These are phyloP conservation scores for Ladona fulva DNA, from an alignment of 1,140 invertebrate genomes.

Conservation along the genomic window DNA sequence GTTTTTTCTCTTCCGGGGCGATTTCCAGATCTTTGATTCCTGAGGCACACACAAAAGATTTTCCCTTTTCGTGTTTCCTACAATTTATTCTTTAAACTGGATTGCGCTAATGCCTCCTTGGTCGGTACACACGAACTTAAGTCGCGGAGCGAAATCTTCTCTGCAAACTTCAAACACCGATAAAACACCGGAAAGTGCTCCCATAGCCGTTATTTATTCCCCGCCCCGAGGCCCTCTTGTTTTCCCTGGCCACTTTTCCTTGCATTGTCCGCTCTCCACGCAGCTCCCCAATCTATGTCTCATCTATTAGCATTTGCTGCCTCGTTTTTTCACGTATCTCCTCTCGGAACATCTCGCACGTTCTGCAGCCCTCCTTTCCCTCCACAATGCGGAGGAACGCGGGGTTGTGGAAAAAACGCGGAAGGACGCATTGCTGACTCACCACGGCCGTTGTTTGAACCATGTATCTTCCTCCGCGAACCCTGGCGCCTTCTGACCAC, in stretches of 20 bases:
- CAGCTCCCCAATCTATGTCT: neutral
- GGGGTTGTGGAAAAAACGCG: too few relatives aligned
- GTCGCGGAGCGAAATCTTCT: neutral
- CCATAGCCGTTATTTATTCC: neutral
- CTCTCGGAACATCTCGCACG: too few relatives aligned
- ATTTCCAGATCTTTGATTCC: neutral
- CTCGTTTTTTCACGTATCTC: too few relatives aligned
- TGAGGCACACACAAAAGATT: neutral
- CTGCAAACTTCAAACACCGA: neutral
- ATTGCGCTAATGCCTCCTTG: constrained; percentile 6
- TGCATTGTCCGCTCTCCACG: neutral
- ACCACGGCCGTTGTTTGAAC: too few relatives aligned
- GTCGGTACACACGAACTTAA: neutral
- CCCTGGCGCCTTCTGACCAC: too few relatives aligned
- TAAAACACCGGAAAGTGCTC: neutral
- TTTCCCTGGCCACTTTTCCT: neutral
- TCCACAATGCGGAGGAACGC: too few relatives aligned
- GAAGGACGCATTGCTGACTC: too few relatives aligned
- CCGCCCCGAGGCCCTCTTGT: neutral
- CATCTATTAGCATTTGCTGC: neutral
- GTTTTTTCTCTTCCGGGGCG: neutral
- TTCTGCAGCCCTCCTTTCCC: too few relatives aligned
- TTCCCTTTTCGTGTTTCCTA: neutral
- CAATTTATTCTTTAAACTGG: neutral
- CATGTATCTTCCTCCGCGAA: too few relatives aligned